Evolutionary conservation across 2,797 vertebrate genomes (phyloP).

Genomic region (Squalus acanthias): DNA sequence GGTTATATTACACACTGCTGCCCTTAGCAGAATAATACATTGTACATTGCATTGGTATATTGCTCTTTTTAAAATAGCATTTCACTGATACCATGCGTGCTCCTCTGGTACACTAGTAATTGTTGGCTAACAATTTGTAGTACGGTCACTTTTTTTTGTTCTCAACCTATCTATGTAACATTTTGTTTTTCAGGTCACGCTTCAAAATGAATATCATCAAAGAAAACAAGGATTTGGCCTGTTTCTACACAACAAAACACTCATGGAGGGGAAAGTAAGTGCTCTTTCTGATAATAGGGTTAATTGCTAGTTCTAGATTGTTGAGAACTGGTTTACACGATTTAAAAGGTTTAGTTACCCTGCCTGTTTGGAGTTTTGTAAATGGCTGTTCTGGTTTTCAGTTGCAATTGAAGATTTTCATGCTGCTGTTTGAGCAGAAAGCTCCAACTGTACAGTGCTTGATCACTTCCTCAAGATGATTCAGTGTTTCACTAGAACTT

Average conservation of each 20-base stretch:
- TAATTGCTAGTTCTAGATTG: neutral
- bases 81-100: neutral
- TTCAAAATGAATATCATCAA: conserved; percentile 97
- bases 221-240: conserved; percentile 98
- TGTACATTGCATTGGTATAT: neutral
- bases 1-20: neutral
- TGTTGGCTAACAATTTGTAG: neutral
- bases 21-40: neutral
- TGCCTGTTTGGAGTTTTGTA: neutral
- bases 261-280: conserved; percentile 99
- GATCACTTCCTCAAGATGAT: neutral
- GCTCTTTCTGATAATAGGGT: neutral
- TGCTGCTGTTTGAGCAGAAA: neutral
- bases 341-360: neutral
- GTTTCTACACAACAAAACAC: conserved; percentile 99
- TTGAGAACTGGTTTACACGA: neutral
- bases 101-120: neutral
- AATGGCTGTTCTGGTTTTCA: neutral
- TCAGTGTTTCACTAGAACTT: neutral
- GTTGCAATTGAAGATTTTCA: neutral
- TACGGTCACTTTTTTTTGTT: neutral
- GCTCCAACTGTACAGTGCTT: neutral
- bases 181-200: conserved; percentile 65
- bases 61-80: neutral
- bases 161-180: neutral